A percentile compares a stretch with the other conserved stretches of the same genome.
Evolutionary conservation across 2,113 vertebrate species (phyloP).

Genomic region (Pteruthius melanotis): DNA sequence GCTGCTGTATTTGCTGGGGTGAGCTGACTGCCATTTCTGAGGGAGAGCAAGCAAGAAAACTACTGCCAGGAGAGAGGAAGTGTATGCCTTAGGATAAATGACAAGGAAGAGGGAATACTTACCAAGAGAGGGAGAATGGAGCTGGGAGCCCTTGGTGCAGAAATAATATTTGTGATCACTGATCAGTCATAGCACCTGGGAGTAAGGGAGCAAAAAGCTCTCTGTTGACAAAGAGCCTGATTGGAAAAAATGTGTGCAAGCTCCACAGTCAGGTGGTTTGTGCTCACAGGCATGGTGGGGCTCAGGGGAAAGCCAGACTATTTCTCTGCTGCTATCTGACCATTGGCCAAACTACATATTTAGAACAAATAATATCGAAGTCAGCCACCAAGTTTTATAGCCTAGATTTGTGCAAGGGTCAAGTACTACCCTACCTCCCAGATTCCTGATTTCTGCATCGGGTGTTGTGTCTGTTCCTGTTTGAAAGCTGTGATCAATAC

Average conservation of each 20-base stretch:
- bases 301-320: not conserved
- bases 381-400: not conserved
- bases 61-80: not conserved
- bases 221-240: not conserved
- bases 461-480: not conserved
- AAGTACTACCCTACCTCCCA: not conserved
- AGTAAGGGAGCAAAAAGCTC: not conserved
- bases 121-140: not conserved
- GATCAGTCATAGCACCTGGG: not conserved
- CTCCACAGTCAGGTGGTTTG: not conserved
- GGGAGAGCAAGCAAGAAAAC: not conserved
- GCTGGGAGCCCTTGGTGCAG: not conserved
- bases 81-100: not conserved
- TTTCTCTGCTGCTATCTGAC: not conserved
- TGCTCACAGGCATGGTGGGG: not conserved
- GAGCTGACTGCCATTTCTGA: not conserved
- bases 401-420: not conserved
- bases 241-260: not conserved
- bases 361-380: not conserved
- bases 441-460: not conserved
- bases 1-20: not conserved
- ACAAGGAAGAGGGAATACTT: not conserved
- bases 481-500: not conserved
- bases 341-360: not conserved
- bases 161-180: not conserved